Conservation (phyloP, 2,888 invertebrate species). For the Acholoe squamosa region DNA sequence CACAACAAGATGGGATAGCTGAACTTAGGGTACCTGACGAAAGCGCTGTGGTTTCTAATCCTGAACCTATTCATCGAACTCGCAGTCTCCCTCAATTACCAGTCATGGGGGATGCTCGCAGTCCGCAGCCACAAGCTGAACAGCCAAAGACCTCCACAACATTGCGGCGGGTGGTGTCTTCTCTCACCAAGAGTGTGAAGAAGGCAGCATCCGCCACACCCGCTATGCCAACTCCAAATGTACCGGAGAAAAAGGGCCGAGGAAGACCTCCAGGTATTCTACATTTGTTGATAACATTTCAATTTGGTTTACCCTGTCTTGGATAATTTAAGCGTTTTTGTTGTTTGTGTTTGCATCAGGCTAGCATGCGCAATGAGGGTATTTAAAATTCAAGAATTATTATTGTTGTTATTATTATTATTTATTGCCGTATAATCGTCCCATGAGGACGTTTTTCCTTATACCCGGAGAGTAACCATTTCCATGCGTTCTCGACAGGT, state of each 20-base stretch:
- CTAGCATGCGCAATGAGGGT: no score
- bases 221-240: background rate
- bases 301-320: background rate
- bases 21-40: background rate
- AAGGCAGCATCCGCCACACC: conserved; percentile 23
- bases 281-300: no score
- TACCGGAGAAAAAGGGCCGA: conserved; percentile 51
- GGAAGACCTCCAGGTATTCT: conserved; percentile 39
- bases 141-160: background rate
- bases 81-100: conserved; percentile 38
- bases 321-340: background rate
- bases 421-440: no score
- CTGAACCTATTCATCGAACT: conserved; percentile 24
- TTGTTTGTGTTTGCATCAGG: no score
- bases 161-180: conserved; percentile 11
- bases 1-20: background rate
- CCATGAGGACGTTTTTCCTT: no score
- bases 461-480: no score
- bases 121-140: background rate
- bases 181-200: conserved; percentile 36
- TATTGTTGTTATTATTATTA: no score
- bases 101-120: background rate
- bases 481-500: no score
- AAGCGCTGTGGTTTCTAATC: background rate
- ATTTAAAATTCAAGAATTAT: no score